Base-by-base conservation (phyloP, 1,140 invertebrate species). In the Drosophila bifasciata region DNA sequence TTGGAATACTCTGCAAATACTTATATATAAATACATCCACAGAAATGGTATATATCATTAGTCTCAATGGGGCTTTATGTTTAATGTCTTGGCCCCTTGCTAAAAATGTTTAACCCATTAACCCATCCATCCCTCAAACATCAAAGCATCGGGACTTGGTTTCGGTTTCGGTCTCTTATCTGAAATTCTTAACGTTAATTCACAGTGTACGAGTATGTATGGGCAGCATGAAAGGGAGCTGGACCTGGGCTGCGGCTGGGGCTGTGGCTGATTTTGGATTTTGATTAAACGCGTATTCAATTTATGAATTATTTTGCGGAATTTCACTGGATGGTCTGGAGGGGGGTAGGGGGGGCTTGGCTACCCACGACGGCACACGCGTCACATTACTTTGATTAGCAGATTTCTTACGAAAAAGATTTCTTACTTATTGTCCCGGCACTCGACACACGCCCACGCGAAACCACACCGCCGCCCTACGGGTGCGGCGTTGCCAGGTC, bases 281-380 rank as follows among this genome's bases (percentile, higher is more conserved):
- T 55, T 72, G 77, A 85, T 85, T 86, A 86, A 63, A 51, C 51
- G 73, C 72, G 62, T 62, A 76, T 86, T 84, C 76, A 79, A 79
- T 79, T 84, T 81, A 74, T 76, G 73, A 56, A 63, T 55, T 58
- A 32, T 40, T 16, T 28, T 13, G 32, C 11, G 32, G 32, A 36
- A 36, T 36, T 53, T 53, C 16, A 40, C 21, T 40, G 39, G 48
- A n/a, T 32, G 48, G 11, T 3, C 4, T 1, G 19, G 19, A 21
- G 7, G 5, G 3, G 11, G 2, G 49, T 51, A 49, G 40, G 19
- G 4, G 7, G 5, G 3, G 11, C 1, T 41, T 51, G 44, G 40
- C 39, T 41, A 21, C 40, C 51, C 32, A n/a, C 36, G 11, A n/a
- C 9, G 28, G 57, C 16, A 32, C 46, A 44, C 32, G 43, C 68